Percentiles rank a stretch among this genome's conserved stretches.
Evolutionary conservation across 1,140 invertebrate genomes (phyloP).

Genomic region (Formica exsecta): DNA sequence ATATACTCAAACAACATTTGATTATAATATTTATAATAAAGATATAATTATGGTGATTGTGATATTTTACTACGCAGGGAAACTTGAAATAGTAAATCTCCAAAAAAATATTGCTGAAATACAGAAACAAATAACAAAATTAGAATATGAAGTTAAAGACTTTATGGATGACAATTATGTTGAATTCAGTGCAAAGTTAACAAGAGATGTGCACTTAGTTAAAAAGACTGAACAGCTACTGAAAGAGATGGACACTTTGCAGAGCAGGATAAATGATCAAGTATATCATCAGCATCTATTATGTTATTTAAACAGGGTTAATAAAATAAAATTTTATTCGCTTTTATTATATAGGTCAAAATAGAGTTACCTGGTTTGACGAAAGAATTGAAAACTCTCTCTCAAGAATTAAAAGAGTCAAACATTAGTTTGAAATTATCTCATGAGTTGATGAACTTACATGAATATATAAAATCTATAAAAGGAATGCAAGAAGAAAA

Average conservation of each 20-base stretch:
- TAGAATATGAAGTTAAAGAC: constrained; percentile 87
- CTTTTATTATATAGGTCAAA: constrained; percentile 83
- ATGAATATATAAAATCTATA: constrained; percentile 86
- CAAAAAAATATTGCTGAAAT: constrained; percentile 87
- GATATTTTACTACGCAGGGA: constrained; percentile 64
- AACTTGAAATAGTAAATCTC: constrained; percentile 79
- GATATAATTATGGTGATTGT: not conserved
- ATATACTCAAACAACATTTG: not conserved
- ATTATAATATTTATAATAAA: not conserved
- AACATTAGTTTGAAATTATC: constrained; percentile 87
- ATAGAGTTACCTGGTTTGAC: constrained; percentile 87
- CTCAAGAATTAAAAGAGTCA: constrained; percentile 86
- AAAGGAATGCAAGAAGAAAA: constrained; percentile 85
- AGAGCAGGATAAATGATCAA: constrained; percentile 86
- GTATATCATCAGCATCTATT: constrained; percentile 66
- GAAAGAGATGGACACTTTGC: constrained; percentile 85
- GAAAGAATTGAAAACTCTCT: constrained; percentile 87
- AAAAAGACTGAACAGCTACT: constrained; percentile 85
- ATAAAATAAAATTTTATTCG: constrained; percentile 49
- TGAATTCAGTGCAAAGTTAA: constrained; percentile 86
- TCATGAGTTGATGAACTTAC: constrained; percentile 85
- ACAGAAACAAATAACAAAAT: constrained; percentile 86
- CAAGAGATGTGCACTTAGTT: constrained; percentile 86
- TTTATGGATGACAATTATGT: constrained; percentile 87
- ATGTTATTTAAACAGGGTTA: not conserved